Conservation (phyloP, 2,113 vertebrate genomes). For the Nothocercus nigrocapillus region DNA sequence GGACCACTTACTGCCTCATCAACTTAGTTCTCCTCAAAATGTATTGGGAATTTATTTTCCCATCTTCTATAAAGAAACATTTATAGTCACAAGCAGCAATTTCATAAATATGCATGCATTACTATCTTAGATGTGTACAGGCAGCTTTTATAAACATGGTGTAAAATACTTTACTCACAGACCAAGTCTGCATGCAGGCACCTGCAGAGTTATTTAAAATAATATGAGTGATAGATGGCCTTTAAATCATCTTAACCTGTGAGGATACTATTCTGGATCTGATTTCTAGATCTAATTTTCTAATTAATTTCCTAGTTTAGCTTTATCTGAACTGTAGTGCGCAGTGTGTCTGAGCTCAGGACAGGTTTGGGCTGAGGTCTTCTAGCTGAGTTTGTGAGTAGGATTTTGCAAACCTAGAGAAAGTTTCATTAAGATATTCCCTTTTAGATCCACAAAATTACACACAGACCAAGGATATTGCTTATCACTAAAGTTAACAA, state of each 20-base stretch:
- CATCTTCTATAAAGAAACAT: not conserved
- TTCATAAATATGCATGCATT: not conserved
- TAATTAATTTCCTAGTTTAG: not conserved
- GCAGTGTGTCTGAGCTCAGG: not conserved
- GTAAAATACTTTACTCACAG: not conserved
- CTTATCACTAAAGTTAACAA: not conserved
- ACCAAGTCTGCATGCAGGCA: not conserved
- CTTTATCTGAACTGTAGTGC: not conserved
- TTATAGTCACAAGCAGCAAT: not conserved
- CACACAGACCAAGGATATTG: not conserved
- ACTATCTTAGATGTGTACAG: not conserved
- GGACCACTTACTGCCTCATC: not conserved
- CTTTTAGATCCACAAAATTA: not conserved
- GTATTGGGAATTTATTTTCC: constrained; percentile 5
- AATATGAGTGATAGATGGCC: not conserved
- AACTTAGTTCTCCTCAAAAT: not conserved
- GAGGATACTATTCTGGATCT: not conserved
- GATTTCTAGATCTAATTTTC: too few species aligned
- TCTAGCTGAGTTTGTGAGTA: not conserved
- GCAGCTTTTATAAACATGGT: not conserved
- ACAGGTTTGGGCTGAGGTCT: not conserved
- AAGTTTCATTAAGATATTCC: not conserved
- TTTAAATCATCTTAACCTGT: not conserved
- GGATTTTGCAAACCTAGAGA: not conserved
- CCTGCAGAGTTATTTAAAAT: not conserved